Conservation (phyloP, 2,888 invertebrate genomes). For the Mesochorus sp. region DNA sequence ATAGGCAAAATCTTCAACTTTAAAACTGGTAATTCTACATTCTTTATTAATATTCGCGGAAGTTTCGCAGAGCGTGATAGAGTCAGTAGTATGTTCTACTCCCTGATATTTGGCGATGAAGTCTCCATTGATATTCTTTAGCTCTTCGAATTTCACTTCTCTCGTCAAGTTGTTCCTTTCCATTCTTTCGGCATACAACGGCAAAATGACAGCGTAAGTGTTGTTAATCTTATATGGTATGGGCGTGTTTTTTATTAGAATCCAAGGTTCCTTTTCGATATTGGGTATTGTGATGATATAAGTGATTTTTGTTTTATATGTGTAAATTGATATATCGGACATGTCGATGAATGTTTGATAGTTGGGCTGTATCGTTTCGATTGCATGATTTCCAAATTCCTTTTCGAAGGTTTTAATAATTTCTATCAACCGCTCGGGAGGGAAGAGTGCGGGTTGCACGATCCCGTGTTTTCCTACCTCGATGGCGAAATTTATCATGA, state of each 20-base stretch:
- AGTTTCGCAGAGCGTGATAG: conserved; percentile 20
- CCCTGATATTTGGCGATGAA: conserved; percentile 19
- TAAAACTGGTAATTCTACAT: conserved; percentile 2
- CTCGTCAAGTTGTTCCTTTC: conserved; percentile 21
- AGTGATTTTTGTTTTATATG: not conserved
- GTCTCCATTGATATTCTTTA: not conserved
- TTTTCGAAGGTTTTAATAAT: conserved; percentile 13
- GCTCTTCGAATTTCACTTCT: not conserved
- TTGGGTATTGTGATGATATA: conserved; percentile 19
- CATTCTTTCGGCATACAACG: conserved; percentile 7
- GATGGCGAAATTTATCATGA: conserved; percentile 12
- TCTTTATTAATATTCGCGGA: not conserved
- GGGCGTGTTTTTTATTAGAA: not conserved
- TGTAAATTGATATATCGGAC: not conserved
- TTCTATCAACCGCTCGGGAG: conserved; percentile 5
- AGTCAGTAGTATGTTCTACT: conserved; percentile 8
- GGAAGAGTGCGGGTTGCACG: conserved; percentile 2
- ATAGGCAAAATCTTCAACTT: conserved; percentile 20
- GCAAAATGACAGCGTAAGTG: conserved; percentile 1
- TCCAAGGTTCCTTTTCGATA: conserved; percentile 3
- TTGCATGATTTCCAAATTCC: conserved; percentile 8
- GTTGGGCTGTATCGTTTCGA: not conserved
- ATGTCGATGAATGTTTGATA: conserved; percentile 34
- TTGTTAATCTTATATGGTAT: not conserved
- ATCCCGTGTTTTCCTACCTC: conserved; percentile 25